Percentiles rank a stretch among this genome's conserved stretches.
Evolutionary conservation across 1,140 invertebrate genomes (phyloP).

Genomic region (Dryas iulia): DNA sequence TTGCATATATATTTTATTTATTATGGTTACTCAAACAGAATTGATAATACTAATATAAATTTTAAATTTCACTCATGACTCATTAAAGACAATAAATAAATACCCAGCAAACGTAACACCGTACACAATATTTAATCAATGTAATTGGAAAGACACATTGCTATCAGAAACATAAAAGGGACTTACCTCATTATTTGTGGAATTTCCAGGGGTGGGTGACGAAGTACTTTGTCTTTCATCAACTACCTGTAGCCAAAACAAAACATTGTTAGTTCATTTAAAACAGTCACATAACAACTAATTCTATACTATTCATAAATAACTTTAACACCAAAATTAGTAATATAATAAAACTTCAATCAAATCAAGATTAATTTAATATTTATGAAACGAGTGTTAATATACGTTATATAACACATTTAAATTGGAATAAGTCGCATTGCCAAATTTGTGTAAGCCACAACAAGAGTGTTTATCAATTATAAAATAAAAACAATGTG

Average conservation of each 20-base stretch:
- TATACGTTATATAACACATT: background rate
- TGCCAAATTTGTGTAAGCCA: background rate
- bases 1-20: too few species aligned
- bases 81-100: too few species aligned
- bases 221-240: background rate
- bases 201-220: background rate
- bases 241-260: background rate
- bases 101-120: too few species aligned
- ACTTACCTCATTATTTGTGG: constrained; percentile 10
- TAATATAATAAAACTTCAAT: background rate
- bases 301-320: background rate
- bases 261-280: background rate
- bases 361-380: background rate
- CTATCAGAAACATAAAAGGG: background rate
- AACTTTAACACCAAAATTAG: background rate
- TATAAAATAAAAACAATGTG: background rate
- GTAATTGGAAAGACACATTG: background rate
- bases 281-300: background rate
- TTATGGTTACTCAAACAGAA: too few species aligned
- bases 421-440: background rate
- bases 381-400: background rate
- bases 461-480: background rate
- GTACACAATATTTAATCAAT: too few species aligned
- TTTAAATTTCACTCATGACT: too few species aligned
- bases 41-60: too few species aligned